Percentiles rank a stretch among this genome's conserved stretches.
These are phyloP conservation scores for Aegithalos caudatus DNA, from an alignment of 2,113 vertebrate species.

Conservation along the genomic window DNA sequence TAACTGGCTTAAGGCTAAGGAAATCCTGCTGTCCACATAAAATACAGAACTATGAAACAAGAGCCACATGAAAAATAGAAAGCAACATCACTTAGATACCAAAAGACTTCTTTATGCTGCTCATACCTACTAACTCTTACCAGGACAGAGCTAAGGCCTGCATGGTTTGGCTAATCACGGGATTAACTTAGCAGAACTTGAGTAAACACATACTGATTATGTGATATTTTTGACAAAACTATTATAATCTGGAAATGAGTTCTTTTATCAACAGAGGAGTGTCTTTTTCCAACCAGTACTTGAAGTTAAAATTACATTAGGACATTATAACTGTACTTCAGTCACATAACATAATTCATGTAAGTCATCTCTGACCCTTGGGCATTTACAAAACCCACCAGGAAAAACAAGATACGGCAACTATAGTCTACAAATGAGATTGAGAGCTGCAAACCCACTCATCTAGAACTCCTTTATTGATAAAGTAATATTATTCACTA, in stretches of 20 bases:
- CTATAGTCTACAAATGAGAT: background rate
- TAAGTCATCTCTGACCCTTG: background rate
- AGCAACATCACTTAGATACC: background rate
- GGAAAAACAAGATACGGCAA: background rate
- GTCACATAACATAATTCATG: background rate
- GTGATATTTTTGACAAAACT: background rate
- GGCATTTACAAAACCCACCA: background rate
- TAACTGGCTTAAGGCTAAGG: background rate
- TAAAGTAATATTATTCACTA: background rate
- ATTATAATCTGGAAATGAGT: background rate
- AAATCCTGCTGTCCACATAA: slow-evolving; percentile 16
- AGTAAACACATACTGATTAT: background rate
- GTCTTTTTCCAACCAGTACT: background rate
- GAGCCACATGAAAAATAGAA: background rate
- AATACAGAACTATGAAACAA: background rate
- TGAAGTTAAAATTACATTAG: background rate
- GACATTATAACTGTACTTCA: background rate
- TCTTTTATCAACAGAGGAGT: background rate
- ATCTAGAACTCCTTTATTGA: background rate
- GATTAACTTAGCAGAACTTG: background rate
- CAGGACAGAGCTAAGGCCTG: background rate
- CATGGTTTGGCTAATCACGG: background rate
- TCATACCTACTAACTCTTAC: background rate
- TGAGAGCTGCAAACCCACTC: background rate
- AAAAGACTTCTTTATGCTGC: background rate